Percentiles rank a stretch among this genome's conserved stretches.
These are phyloP conservation scores for Phaonia tiefii DNA, from an alignment of 2,888 invertebrate species.

Conservation along the genomic window DNA sequence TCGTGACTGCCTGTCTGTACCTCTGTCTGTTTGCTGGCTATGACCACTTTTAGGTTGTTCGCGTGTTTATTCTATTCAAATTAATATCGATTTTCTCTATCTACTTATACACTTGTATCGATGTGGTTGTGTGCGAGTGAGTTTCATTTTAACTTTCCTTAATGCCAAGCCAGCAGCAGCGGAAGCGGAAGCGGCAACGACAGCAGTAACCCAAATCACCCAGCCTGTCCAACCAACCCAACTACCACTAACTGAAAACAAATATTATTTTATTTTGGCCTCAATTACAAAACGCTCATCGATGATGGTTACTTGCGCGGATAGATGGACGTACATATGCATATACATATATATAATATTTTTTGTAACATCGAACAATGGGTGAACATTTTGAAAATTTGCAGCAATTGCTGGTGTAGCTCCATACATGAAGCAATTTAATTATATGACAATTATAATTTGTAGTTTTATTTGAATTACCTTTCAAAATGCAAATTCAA, in stretches of 20 bases:
- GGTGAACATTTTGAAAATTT: no score
- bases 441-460: no score
- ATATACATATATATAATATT: no score
- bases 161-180: no score
- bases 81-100: slow-evolving; percentile 60
- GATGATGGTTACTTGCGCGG: slow-evolving; percentile 1
- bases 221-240: no score
- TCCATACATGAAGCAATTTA: no score
- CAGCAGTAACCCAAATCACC: no score
- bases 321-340: background rate
- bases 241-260: slow-evolving; percentile 16
- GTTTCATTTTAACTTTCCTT: slow-evolving; percentile 10
- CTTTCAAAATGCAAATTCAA: no score
- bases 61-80: slow-evolving; percentile 62
- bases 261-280: slow-evolving; percentile 39
- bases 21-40: background rate
- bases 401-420: no score
- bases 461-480: no score
- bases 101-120: background rate
- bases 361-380: no score
- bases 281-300: slow-evolving; percentile 26
- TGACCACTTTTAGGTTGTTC: slow-evolving; percentile 13
- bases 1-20: slow-evolving; percentile 6
- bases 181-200: no score
- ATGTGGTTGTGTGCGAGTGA: background rate